Percentiles rank a stretch among this genome's conserved stretches.
Conservation (phyloP, 2,113 vertebrate genomes). For the Cynoglossus semilaevis region DNA sequence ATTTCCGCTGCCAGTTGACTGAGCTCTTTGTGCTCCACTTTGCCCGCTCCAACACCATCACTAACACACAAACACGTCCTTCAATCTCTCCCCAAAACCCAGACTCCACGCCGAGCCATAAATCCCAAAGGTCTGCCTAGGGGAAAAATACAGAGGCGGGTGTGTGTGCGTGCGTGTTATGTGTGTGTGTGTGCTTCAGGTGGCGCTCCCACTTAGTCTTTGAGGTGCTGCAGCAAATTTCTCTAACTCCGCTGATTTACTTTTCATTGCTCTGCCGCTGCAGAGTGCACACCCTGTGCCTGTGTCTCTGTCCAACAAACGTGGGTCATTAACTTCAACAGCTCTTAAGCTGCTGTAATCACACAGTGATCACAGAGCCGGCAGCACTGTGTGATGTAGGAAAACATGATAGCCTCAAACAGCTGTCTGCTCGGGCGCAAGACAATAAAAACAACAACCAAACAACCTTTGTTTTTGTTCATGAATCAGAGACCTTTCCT, state of each 20-base stretch:
- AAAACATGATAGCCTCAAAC: conserved; percentile 11
- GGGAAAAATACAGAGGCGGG: conserved; percentile 2
- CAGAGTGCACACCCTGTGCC: conserved; percentile 38
- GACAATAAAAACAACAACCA: conserved; percentile 20
- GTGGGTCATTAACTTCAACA: conserved; percentile 40
- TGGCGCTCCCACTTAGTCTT: conserved; percentile 42
- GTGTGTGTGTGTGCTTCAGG: conserved; percentile 39
- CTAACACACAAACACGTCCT: conserved; percentile 34
- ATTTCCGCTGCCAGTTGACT: conserved; percentile 62
- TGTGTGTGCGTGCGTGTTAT: no score
- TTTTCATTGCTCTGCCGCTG: conserved; percentile 43
- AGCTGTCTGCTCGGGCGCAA: conserved; percentile 4
- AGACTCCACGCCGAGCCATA: conserved; percentile 12
- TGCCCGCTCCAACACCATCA: not conserved
- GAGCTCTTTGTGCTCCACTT: conserved; percentile 60
- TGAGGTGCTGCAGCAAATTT: conserved; percentile 25
- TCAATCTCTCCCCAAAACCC: conserved; percentile 13
- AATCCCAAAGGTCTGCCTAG: conserved; percentile 1
- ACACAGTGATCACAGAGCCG: not conserved
- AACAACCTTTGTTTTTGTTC: not conserved
- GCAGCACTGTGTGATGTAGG: not conserved
- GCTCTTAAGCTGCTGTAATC: conserved; percentile 25
- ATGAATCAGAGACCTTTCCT: not conserved
- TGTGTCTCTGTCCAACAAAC: conserved; percentile 10
- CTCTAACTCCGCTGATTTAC: conserved; percentile 54